A percentile compares a stretch with the other conserved stretches of the same genome.
phyloP scores from a whole-genome alignment of 2,797 vertebrate species.

The Babyrousa celebensis region DNA sequence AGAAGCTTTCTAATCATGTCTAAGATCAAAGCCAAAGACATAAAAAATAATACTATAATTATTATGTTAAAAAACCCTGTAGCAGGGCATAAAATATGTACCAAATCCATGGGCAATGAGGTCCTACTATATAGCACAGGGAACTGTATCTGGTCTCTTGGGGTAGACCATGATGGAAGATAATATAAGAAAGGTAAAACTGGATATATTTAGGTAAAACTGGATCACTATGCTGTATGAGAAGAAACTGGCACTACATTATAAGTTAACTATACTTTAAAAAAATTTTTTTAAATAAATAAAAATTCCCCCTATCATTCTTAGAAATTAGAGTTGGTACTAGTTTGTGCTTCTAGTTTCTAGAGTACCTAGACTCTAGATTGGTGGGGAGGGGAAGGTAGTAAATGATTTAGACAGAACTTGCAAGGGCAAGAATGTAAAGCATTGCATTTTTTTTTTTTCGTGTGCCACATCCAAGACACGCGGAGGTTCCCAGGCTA shows the following conservation, averaged over 20 bases:
- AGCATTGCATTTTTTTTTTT: neutral
- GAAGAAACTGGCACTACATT: too few relatives aligned
- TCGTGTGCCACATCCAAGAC: too few relatives aligned
- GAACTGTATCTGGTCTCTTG: too few relatives aligned
- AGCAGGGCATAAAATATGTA: neutral
- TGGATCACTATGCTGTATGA: too few relatives aligned
- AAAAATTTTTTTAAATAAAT: too few relatives aligned
- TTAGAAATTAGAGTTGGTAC: neutral
- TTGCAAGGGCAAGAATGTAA: neutral
- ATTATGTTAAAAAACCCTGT: neutral
- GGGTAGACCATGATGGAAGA: too few relatives aligned
- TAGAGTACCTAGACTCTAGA: neutral
- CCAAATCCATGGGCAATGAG: neutral
- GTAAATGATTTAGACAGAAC: neutral
- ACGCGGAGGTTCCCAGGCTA: too few relatives aligned
- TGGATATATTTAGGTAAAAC: too few relatives aligned
- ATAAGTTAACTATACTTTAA: too few relatives aligned
- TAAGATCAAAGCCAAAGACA: neutral
- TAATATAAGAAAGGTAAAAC: too few relatives aligned
- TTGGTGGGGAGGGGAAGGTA: rapidly evolving
- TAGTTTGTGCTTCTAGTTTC: neutral
- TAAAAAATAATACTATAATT: neutral
- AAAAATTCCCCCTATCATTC: neutral
- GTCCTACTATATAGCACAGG: too few relatives aligned
- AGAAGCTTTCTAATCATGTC: neutral